phyloP scores from a whole-genome alignment of 2,888 invertebrate genomes.

The Gymnosoma rotundatum region DNA sequence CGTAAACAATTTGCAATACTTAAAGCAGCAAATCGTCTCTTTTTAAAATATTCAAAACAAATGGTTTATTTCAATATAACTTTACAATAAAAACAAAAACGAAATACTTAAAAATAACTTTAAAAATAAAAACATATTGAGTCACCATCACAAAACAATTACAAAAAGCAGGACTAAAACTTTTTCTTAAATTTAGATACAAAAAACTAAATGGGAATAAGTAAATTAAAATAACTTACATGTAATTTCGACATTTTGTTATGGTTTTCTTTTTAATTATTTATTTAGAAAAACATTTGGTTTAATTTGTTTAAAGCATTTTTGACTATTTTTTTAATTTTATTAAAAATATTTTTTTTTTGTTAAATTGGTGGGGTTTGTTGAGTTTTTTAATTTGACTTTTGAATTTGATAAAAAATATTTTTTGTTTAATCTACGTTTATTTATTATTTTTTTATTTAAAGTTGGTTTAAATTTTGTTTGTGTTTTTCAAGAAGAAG shows the following conservation, averaged over 20 bases:
- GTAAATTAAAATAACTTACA: conserved; percentile 73
- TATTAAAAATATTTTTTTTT: no score
- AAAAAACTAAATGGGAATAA: conserved; percentile 10
- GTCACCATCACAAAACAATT: conserved; percentile 41
- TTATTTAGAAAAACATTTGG: no score
- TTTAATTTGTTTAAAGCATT: no score
- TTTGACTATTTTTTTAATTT: no score
- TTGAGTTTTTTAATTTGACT: no score
- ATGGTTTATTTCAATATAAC: conserved; percentile 32
- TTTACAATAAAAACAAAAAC: conserved; percentile 26
- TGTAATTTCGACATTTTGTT: conserved; percentile 76
- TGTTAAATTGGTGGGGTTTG: no score
- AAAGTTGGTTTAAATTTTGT: no score
- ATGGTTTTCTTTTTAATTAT: background rate
- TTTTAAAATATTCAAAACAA: conserved; percentile 28
- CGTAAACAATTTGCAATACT: conserved; percentile 30
- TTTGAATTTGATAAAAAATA: no score
- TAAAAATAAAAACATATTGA: conserved; percentile 59
- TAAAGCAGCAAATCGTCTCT: background rate
- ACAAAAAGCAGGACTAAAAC: conserved; percentile 33
- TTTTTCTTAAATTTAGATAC: conserved; percentile 32
- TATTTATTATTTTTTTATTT: no score
- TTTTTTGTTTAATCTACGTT: no score
- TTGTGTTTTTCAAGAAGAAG: no score
- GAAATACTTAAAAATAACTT: conserved; percentile 55